These are phyloP conservation scores for Orgyia antiqua DNA, from an alignment of 2,888 invertebrate species.

Conservation along the genomic window DNA sequence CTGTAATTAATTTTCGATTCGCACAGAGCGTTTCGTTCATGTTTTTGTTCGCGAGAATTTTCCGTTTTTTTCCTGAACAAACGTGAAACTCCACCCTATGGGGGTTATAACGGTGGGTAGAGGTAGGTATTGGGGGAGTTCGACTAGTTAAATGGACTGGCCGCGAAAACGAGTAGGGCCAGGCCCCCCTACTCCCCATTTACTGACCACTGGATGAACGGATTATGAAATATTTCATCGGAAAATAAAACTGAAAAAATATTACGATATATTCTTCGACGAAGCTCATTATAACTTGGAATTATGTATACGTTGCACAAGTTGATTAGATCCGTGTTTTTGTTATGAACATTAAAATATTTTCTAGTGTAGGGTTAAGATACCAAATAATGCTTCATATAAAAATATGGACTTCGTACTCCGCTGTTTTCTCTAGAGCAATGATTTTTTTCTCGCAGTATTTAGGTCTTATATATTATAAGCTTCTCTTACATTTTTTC, in stretches of 20 bases:
- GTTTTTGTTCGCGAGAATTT: slow-evolving; percentile 57
- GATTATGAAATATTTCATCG: slow-evolving; percentile 66
- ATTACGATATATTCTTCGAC: slow-evolving; percentile 24
- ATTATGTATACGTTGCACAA: slow-evolving; percentile 20
- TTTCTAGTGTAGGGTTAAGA: too few species aligned
- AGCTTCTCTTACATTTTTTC: too few species aligned
- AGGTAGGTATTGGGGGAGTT: slow-evolving; percentile 18
- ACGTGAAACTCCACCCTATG: slow-evolving; percentile 47
- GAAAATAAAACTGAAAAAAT: slow-evolving; percentile 46
- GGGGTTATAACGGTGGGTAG: slow-evolving; percentile 16
- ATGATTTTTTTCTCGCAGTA: too few species aligned
- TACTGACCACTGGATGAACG: slow-evolving; percentile 60
- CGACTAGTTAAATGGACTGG: slow-evolving; percentile 50
- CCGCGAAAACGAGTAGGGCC: slow-evolving; percentile 39
- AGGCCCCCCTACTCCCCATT: slow-evolving; percentile 26
- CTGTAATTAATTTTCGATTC: slow-evolving; percentile 71
- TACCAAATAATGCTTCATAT: too few species aligned
- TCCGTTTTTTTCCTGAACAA: slow-evolving; percentile 52
- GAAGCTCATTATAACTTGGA: slow-evolving; percentile 28
- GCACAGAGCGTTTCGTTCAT: slow-evolving; percentile 49
- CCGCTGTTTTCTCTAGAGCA: too few species aligned
- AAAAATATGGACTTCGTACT: too few species aligned
- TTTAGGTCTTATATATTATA: too few species aligned
- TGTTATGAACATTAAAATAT: too few species aligned
- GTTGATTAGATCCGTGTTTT: too few species aligned